Evolutionary conservation across 2,888 invertebrate species (phyloP), one percentile per base, ranked within the genome.

Genomic region (Bombyx huttoni): DNA sequence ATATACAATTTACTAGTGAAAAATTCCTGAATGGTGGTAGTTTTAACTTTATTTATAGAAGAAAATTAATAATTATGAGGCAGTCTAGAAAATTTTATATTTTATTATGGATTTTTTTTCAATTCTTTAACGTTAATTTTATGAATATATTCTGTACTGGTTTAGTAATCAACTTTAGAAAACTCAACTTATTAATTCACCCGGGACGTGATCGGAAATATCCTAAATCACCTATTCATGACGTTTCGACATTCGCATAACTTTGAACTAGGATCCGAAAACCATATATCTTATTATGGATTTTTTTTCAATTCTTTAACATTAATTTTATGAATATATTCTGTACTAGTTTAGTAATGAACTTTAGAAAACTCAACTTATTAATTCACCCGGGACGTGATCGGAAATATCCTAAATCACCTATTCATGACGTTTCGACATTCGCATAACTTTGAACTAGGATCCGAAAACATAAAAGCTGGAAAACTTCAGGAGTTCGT

Each of bases 201-300:
- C 9, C 8, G 58, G 58, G 59, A 79, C 81, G 83, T 84, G 83
- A 78, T 75, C 75, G 70, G 77, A 78, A 80, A 79, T 75, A 70
- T 68, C 73, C 59, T 59, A 65, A 73, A 81, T 80, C 80, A 81
- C 78, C 81, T 81, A 78, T 82, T 81, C 84, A 80, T 77, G 73
- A 66, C 64, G 68, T 70, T 59, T 64, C 57, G 63, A 57, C 68
- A 69, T 70, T 75, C 68, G 65, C 59, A 63, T 65, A 77, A 77
- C 63, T 78, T 74, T 69, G 46, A 46, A 47, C 34, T 45, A 46
- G 24, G 24, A 24, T 24, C 24, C 24, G 24, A 24, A 40, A n/a
- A n/a, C n/a, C n/a, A n/a, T n/a, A n/a, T n/a, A n/a, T n/a, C n/a
- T n/a, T n/a, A n/a, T n/a, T n/a, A n/a, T n/a, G n/a, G n/a, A n/a